phyloP scores from a whole-genome alignment of 1,140 invertebrate species.

The Cherax quadricarinatus region DNA sequence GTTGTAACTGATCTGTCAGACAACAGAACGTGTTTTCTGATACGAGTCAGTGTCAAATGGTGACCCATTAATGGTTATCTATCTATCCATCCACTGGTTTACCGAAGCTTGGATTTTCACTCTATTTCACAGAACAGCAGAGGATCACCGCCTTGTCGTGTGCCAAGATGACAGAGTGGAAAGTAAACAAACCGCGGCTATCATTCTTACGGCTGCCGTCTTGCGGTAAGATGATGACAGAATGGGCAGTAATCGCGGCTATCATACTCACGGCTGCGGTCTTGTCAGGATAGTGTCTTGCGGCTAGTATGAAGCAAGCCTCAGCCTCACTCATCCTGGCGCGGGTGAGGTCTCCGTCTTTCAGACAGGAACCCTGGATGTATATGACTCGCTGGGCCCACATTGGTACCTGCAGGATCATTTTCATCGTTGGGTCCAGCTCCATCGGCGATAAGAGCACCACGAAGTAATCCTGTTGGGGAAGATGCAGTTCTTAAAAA shows the following conservation, averaged over 20 bases:
- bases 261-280: conserved; percentile 87
- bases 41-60: no score
- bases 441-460: conserved; percentile 98
- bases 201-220: conserved; percentile 87
- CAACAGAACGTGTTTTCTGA: no score
- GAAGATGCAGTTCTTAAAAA: neutral
- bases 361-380: conserved; percentile 94
- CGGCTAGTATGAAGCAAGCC: conserved; percentile 95
- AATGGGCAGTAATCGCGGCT: neutral
- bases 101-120: no score
- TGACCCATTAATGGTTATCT: no score
- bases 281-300: conserved; percentile 96
- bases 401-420: conserved; percentile 98
- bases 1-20: no score
- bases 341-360: conserved; percentile 94
- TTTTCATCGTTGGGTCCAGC: conserved; percentile 94
- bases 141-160: no score
- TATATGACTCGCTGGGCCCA: conserved; percentile 99
- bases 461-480: conserved; percentile 93
- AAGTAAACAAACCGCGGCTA: neutral
- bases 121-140: no score
- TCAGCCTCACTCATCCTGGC: conserved; percentile 97
- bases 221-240: conserved; percentile 78
- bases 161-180: no score
- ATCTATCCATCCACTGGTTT: no score